Evolutionary conservation across 2,113 vertebrate species (phyloP), one percentile per base, ranked within the genome.

Genomic region (Takifugu bimaculatus): DNA sequence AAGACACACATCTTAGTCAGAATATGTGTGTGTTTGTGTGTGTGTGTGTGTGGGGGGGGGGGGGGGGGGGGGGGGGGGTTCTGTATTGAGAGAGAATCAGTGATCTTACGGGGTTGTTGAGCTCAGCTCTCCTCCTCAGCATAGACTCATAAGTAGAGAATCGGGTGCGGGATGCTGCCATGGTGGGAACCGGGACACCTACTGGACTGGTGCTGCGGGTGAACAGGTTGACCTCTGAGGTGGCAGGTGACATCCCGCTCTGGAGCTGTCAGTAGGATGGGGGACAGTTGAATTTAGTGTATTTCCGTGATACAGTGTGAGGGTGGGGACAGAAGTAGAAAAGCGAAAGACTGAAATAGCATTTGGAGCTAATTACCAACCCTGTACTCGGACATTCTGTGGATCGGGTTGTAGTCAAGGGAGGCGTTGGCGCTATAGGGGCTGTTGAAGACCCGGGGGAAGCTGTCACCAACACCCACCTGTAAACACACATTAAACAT

Each of bases 391-490:
- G 88, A 80, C 77, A 87, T 79, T 28, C 89, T 80, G 72, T 59
- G 20, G 1, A 66, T 6, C 20, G 88, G 81, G 72, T 74, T 90
- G 67, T 81, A 90, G 3, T 92, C 91, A 64, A 85, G 45, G 6
- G 90, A 89, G 14, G 77, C 2, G 12, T 72, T 13, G 0, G 77
- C 54, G 52, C 59, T 0, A 57, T 92, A 92, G 0, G 91, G 91
- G 44, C 91, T 92, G 83, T 92, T 89, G 68, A 92, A 92, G 7
- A 80, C 87, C 26, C 89, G 67, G 32, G 83, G 43, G 10, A 89
- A 75, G 39, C 78, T 86, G 26, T 91, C 91, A 12, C 63, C 15
- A 1, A 68, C 44, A 5, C 70, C 77, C 20, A 15, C 0, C 89
- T 91, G 72, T 2, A 58, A 53, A 65, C 4, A 58, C 42, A 70